phyloP scores from a whole-genome alignment of 2,888 invertebrate species.

The Diaperis boleti region DNA sequence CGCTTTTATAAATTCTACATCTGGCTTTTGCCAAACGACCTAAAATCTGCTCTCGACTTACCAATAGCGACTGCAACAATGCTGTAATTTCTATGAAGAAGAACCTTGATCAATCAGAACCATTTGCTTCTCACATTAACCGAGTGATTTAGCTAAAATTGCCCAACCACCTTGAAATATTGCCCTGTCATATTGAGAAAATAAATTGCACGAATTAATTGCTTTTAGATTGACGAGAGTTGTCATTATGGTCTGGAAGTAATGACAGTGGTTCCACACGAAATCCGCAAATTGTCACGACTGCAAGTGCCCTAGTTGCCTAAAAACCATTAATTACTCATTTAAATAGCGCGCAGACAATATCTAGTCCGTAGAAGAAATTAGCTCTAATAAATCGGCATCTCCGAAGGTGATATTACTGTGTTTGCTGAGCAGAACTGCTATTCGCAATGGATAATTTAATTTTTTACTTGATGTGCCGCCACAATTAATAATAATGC shows the following conservation, averaged over 20 bases:
- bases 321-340: conserved; percentile 8
- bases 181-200: not conserved
- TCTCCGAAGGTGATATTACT: conserved; percentile 31
- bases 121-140: not conserved
- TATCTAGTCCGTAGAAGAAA: conserved; percentile 30
- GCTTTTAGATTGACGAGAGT: conserved; percentile 2
- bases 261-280: conserved; percentile 10
- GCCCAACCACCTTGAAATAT: not conserved
- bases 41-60: too few relatives aligned
- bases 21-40: too few relatives aligned
- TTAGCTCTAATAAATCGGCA: conserved; percentile 27
- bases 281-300: conserved; percentile 13
- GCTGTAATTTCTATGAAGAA: not conserved
- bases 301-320: conserved; percentile 11
- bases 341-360: conserved; percentile 10
- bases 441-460: conserved; percentile 36
- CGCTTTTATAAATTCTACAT: too few relatives aligned
- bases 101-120: not conserved
- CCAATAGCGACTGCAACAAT: too few relatives aligned
- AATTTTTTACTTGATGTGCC: conserved; percentile 38
- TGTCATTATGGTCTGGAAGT: not conserved
- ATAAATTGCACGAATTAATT: not conserved
- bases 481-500: conserved; percentile 29
- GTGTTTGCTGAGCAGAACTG: conserved; percentile 38
- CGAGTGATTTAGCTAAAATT: not conserved